These are phyloP conservation scores for Mimachlamys varia DNA, from an alignment of 2,888 invertebrate genomes.

Conservation along the genomic window DNA sequence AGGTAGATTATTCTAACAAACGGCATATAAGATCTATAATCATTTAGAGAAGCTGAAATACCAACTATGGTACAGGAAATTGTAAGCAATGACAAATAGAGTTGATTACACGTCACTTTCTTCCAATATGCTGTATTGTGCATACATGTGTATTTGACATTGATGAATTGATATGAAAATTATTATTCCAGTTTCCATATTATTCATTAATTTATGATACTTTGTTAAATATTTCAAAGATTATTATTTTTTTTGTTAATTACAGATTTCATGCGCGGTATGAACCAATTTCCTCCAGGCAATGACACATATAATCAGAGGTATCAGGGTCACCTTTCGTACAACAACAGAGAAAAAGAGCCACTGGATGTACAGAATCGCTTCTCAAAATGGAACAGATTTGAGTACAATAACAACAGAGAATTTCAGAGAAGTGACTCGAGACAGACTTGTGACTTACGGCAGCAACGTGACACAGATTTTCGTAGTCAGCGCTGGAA, in stretches of 20 bases:
- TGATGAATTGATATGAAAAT: neutral
- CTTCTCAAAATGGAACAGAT: neutral
- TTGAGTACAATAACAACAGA: neutral
- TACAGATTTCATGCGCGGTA: neutral
- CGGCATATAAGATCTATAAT: too few species aligned
- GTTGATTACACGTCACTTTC: too few species aligned
- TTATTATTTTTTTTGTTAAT: neutral
- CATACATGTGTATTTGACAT: too few species aligned
- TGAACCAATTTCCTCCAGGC: neutral
- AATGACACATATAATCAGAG: neutral
- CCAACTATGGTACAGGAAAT: too few species aligned
- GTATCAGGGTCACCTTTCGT: neutral
- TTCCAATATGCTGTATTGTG: too few species aligned
- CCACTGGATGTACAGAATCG: neutral
- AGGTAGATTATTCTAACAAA: too few species aligned
- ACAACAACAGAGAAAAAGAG: neutral
- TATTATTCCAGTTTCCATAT: neutral
- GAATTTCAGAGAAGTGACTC: neutral
- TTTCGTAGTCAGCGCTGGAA: too few species aligned
- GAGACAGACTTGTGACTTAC: too few species aligned
- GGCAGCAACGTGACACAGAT: neutral
- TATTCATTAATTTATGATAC: neutral
- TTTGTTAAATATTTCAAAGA: neutral
- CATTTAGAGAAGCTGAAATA: too few species aligned
- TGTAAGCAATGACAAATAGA: too few species aligned